phyloP scores from a whole-genome alignment of 2,888 invertebrate species.

The Oligia latruncula region DNA sequence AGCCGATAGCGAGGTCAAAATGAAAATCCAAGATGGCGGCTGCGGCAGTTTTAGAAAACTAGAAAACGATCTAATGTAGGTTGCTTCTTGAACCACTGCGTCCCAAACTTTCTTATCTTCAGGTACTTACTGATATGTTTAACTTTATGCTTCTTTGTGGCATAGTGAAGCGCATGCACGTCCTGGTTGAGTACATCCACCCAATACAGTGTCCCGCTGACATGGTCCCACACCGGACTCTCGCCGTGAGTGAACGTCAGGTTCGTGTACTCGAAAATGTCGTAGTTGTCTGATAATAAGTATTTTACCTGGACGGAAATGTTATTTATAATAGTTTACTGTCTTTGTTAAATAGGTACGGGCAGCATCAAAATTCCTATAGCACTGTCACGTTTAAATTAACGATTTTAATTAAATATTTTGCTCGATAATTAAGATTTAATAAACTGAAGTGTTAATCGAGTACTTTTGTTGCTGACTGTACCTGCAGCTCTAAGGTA shows the following conservation, averaged over 20 bases:
- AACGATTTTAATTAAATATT: background rate
- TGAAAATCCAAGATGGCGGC: too few relatives aligned
- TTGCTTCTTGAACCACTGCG: background rate
- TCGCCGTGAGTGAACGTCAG: slow-evolving; percentile 65
- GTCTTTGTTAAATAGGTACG: background rate
- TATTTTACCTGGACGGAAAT: slow-evolving; percentile 35
- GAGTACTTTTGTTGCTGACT: background rate
- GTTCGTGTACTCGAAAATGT: slow-evolving; percentile 61
- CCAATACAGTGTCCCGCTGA: slow-evolving; percentile 83
- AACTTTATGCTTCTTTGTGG: slow-evolving; percentile 71
- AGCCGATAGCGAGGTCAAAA: too few relatives aligned
- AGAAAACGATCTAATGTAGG: background rate
- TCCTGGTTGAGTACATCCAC: slow-evolving; percentile 70
- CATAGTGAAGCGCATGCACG: slow-evolving; percentile 82
- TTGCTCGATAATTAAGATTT: background rate
- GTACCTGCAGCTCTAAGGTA: background rate
- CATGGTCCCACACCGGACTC: slow-evolving; percentile 81
- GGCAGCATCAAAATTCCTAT: background rate
- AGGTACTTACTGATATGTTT: slow-evolving; percentile 67
- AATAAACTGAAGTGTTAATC: background rate
- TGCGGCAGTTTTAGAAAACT: background rate
- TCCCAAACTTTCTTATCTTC: background rate
- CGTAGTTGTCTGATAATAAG: slow-evolving; percentile 31
- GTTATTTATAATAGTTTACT: background rate
- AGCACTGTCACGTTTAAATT: background rate